A percentile compares a stretch with the other conserved stretches of the same genome.
Evolutionary conservation across 2,797 vertebrate genomes (phyloP).

Genomic region (Glossophaga mutica): DNA sequence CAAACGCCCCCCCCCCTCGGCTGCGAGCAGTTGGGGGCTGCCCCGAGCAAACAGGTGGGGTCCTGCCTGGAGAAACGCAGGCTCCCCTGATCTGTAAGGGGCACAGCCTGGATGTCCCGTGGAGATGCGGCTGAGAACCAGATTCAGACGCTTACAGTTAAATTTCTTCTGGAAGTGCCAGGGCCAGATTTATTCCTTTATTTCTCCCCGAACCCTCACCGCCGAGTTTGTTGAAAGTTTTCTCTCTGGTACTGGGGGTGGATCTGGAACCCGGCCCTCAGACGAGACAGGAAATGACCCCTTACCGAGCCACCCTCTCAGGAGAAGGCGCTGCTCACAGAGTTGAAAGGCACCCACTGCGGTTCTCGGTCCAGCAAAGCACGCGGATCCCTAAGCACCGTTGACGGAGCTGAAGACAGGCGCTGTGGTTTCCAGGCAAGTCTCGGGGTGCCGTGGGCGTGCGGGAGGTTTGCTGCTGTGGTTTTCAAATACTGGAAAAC

Average conservation of each 20-base stretch:
- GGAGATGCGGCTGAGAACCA: not conserved
- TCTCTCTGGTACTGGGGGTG: not conserved
- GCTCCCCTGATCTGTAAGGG: accelerated
- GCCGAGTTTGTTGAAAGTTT: not conserved
- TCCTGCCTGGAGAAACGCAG: not conserved
- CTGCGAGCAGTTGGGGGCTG: too few relatives aligned
- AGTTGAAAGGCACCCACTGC: not conserved
- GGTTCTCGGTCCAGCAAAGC: not conserved
- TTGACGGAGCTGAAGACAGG: not conserved
- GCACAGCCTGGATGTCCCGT: not conserved
- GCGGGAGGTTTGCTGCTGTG: not conserved
- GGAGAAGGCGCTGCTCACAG: not conserved
- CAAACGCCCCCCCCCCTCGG: not conserved
- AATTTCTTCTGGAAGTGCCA: not conserved
- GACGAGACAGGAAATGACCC: not conserved
- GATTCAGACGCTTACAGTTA: accelerated
- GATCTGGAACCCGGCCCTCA: not conserved
- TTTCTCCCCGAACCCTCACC: too few relatives aligned
- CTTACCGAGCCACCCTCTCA: not conserved
- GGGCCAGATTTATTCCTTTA: not conserved
- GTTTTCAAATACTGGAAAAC: not conserved
- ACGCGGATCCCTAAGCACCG: not conserved
- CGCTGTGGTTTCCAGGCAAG: not conserved
- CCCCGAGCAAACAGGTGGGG: accelerated
- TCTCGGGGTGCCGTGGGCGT: accelerated